Evolutionary conservation across 64 coral and sea anemone species (phyloP).

Genomic region (Catalaphyllia jardinei): DNA sequence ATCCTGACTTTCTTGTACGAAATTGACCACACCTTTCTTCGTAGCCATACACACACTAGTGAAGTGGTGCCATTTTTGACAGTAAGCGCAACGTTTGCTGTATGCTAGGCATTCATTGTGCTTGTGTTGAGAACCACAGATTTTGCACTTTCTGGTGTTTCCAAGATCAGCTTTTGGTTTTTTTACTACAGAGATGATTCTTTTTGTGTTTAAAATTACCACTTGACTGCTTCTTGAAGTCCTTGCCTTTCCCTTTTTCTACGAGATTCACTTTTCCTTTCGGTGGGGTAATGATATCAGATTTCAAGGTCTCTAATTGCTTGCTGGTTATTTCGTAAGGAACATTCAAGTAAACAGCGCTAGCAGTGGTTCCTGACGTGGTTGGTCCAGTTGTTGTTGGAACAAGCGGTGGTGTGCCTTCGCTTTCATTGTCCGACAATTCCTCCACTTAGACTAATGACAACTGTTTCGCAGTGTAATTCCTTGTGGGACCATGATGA

Average conservation of each 20-base stretch:
- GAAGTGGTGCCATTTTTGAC: conserved; percentile 38
- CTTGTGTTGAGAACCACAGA: conserved; percentile 9
- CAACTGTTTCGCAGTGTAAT: background rate
- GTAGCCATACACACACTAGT: conserved; percentile 31
- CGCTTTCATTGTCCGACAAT: background rate
- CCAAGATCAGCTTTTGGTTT: background rate
- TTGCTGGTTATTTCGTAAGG: background rate
- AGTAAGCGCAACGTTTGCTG: background rate
- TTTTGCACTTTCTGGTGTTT: background rate
- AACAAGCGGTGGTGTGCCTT: too few species aligned
- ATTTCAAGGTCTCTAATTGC: background rate
- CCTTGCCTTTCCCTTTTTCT: background rate
- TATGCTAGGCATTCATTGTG: background rate
- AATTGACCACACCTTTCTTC: conserved; percentile 13
- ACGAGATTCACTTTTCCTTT: background rate
- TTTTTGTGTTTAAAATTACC: background rate
- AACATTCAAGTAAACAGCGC: background rate
- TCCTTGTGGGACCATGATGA: background rate
- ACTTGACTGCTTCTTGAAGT: background rate
- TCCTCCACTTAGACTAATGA: background rate
- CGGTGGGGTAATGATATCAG: background rate
- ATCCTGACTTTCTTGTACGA: background rate
- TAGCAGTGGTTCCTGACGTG: background rate
- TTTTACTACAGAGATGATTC: background rate
- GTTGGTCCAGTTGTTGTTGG: background rate